Conservation (phyloP, 2,888 invertebrate species). For the Caenorhabditis imperialis region DNA sequence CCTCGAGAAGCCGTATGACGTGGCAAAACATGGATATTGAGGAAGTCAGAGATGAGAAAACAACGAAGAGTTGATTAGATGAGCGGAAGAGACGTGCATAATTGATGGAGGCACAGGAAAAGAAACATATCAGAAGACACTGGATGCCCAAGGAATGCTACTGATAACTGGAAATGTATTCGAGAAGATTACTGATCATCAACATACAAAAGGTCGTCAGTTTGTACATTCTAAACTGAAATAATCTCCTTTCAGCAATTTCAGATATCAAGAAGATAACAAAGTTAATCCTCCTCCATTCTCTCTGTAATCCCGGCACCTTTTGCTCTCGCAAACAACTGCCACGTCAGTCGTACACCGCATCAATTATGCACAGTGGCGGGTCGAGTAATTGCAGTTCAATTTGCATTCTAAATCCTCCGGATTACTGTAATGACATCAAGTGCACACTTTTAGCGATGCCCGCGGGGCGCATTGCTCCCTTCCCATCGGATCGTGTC, state of each 20-base stretch:
- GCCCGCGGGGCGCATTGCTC: conserved; percentile 17
- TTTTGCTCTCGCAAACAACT: conserved; percentile 12
- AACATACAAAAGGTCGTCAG: too few species aligned
- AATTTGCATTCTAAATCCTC: conserved; percentile 25
- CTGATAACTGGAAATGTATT: too few species aligned
- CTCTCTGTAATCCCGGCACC: conserved; percentile 4
- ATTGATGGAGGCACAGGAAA: conserved; percentile 23
- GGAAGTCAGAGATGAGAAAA: conserved; percentile 8
- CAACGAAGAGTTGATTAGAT: conserved; percentile 26
- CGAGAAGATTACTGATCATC: too few species aligned
- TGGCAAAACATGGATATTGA: too few species aligned
- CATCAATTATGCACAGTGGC: conserved; percentile 24
- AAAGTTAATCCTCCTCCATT: too few species aligned
- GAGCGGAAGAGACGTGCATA: conserved; percentile 37
- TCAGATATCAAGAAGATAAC: conserved; percentile 7
- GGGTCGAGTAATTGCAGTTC: conserved; percentile 16
- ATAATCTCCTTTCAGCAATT: too few species aligned
- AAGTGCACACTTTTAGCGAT: conserved; percentile 20
- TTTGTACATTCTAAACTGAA: too few species aligned
- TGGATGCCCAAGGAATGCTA: too few species aligned
- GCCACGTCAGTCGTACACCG: conserved; percentile 26
- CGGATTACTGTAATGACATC: conserved; percentile 50
- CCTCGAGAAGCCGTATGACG: conserved; percentile 3
- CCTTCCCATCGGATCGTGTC: conserved; percentile 37
- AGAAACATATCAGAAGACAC: too few species aligned